Evolutionary conservation across 2,888 invertebrate species (phyloP), one percentile per base, ranked within the genome.

Genomic region (Baccha elongata): DNA sequence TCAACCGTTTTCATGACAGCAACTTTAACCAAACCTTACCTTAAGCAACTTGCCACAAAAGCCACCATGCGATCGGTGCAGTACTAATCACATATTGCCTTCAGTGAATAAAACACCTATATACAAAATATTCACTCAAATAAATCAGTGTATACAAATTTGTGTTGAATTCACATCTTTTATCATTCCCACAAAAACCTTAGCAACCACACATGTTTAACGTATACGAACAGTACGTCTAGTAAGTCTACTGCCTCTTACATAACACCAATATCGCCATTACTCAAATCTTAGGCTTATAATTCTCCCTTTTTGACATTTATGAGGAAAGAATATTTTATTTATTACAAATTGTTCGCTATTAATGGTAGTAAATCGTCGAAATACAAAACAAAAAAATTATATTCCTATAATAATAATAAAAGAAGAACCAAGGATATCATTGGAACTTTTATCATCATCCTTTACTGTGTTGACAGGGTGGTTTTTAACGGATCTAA

Each of bases 291-390:
- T 60, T 53, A 67, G 79, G 69, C 44, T 58, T 69, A 74, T 71
- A 65, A 69, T 84, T 79, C 65, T 65, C 65, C 64, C 46, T 48
- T 74, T 78, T 79, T 79, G 79, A 84, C 84, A 84, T 84, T 84
- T 84, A 84, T 84, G 78, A 84, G 84, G 84, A 84, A 74, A 84
- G 69, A 84, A 84, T 84, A 84, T 84, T 84, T 84, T 84, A 84
- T 84, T 84, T 84, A 84, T 84, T 84, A 84, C 84, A 84, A 84
- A 84, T 84, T 84, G 79, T 84, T 84, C 44, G 46, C 84, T 79
- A 84, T 84, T 79, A 84, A 73, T 58, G 84, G 79, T 74, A 79
- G 73, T 84, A 84, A 79, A 74, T 84, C 79, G 73, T 79, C 19
- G 42, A 19, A 23, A 50, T n/a, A n/a, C 42, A 15, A n/a, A n/a